Evolutionary conservation across 2,113 vertebrate species (phyloP).

Genomic region (Phaethon lepturus): DNA sequence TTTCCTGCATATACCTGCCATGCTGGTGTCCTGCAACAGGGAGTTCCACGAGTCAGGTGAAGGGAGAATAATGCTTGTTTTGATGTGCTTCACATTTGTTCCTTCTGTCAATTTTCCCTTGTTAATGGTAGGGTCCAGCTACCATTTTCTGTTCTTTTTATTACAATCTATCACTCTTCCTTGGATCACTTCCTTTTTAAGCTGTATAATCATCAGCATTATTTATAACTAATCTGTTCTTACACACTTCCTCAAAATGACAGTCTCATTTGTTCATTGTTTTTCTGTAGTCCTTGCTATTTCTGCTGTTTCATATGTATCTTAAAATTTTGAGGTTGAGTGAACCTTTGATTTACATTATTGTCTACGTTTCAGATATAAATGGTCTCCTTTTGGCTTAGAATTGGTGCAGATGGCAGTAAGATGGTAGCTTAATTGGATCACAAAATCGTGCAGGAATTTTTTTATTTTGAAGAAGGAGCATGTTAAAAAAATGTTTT

Average conservation of each 20-base stretch:
- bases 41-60: neutral
- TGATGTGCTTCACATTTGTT: neutral
- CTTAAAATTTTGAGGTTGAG: neutral
- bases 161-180: neutral
- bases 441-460: neutral
- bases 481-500: neutral
- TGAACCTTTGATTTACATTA: slow-evolving; percentile 19
- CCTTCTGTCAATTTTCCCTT: neutral
- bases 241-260: neutral
- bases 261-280: neutral
- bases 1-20: neutral
- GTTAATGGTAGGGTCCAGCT: neutral
- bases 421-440: slow-evolving; percentile 28
- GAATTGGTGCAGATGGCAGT: slow-evolving; percentile 37
- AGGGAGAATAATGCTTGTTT: neutral
- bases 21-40: neutral
- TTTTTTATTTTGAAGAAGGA: neutral
- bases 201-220: neutral
- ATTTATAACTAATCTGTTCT: neutral
- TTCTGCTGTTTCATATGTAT: neutral
- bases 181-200: neutral
- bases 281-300: neutral
- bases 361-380: neutral
- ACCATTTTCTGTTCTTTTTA: neutral
- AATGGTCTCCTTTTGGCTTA: slow-evolving; percentile 39